These are phyloP conservation scores for Neotoxoptera formosana DNA, from an alignment of 1,140 invertebrate species.

Conservation along the genomic window DNA sequence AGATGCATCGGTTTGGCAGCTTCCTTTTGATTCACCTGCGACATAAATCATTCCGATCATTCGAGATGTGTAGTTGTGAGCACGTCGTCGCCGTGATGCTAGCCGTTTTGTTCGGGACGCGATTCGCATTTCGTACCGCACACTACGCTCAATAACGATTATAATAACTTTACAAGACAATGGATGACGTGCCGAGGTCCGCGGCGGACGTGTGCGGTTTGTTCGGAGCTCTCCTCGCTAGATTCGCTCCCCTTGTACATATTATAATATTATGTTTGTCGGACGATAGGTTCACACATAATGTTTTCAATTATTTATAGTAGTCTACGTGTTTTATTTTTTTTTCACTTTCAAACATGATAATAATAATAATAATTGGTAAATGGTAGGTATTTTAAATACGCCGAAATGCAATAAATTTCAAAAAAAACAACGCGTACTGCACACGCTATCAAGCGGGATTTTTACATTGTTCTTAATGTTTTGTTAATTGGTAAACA, in stretches of 20 bases:
- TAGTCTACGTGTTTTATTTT: not conserved
- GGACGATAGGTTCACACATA: not conserved
- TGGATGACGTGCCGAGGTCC: not conserved
- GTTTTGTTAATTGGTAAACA: not conserved
- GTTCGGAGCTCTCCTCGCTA: not conserved
- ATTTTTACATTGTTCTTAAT: not conserved
- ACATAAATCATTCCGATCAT: slow-evolving; percentile 26
- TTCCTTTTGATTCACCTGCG: slow-evolving; percentile 62
- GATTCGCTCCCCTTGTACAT: not conserved
- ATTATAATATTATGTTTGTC: too few relatives aligned
- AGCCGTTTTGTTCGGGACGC: not conserved
- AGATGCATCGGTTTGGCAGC: slow-evolving; percentile 75
- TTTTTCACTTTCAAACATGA: not conserved
- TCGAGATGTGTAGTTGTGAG: not conserved
- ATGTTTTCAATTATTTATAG: not conserved
- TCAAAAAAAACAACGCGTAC: not conserved
- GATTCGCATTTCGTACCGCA: not conserved
- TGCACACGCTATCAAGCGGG: not conserved
- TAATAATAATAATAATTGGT: too few relatives aligned
- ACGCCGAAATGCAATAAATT: not conserved
- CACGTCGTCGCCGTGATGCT: not conserved
- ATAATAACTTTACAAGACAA: slow-evolving; percentile 25
- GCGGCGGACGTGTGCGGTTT: not conserved
- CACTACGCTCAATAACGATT: not conserved
- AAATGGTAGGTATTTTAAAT: not conserved